Percentiles rank a stretch among this genome's conserved stretches.
Conservation (phyloP, 1,140 invertebrate genomes). For the Anoplolepis gracilipes region DNA sequence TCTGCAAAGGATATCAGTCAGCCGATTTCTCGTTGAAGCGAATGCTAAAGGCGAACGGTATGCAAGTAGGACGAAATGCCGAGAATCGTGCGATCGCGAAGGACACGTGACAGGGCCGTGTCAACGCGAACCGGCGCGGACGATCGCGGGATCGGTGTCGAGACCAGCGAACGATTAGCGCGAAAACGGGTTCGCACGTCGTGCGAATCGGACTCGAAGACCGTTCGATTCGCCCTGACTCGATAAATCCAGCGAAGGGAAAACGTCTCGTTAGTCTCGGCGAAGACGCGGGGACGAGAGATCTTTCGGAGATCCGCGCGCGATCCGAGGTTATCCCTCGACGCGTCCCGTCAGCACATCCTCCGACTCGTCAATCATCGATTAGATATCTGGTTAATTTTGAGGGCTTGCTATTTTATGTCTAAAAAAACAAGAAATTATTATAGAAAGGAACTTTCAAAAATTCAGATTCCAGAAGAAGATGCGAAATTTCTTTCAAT, state of each 20-base stretch:
- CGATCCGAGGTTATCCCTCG: conserved; percentile 67
- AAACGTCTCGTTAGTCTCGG: conserved; percentile 75
- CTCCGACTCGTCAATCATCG: not conserved
- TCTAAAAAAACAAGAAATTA: not conserved
- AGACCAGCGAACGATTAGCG: conserved; percentile 73
- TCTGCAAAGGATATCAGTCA: conserved; percentile 10
- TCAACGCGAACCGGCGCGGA: conserved; percentile 63
- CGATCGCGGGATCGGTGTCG: conserved; percentile 73
- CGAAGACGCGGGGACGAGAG: conserved; percentile 49
- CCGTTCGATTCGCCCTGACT: conserved; percentile 9
- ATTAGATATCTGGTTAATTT: not conserved
- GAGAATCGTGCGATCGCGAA: conserved; percentile 20
- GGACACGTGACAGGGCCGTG: conserved; percentile 60
- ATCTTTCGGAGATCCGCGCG: conserved; percentile 73
- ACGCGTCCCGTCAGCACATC: not conserved
- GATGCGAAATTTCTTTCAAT: not conserved
- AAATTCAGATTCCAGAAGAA: too few relatives aligned
- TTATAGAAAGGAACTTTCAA: not conserved
- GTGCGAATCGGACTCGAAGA: conserved; percentile 66
- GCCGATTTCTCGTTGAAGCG: not conserved
- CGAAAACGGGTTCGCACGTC: conserved; percentile 66
- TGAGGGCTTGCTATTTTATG: not conserved
- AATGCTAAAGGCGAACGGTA: not conserved
- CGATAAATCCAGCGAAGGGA: conserved; percentile 75
- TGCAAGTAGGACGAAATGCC: conserved; percentile 44